phyloP scores from a whole-genome alignment of 2,113 vertebrate genomes.

The Campylomormyrus numenius region DNA sequence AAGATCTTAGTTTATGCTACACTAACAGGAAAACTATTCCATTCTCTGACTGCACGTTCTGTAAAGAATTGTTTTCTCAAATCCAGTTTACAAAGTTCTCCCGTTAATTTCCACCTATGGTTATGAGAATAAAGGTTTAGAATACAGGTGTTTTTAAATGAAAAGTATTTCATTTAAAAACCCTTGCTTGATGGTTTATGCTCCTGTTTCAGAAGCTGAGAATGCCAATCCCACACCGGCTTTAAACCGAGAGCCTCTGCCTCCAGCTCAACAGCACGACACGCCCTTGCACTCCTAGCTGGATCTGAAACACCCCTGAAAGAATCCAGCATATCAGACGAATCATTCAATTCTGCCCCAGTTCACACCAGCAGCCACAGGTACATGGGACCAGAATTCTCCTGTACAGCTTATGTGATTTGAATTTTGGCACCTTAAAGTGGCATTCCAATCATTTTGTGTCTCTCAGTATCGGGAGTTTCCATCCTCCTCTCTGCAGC shows the following conservation, averaged over 20 bases:
- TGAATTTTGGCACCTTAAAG: background rate
- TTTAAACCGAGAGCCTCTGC: background rate
- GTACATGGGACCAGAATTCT: background rate
- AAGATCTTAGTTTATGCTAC: no score
- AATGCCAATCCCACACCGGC: background rate
- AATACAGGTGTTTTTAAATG: background rate
- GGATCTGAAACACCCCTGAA: background rate
- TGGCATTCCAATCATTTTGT: background rate
- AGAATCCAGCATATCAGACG: constrained; percentile 9
- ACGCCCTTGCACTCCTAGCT: constrained; percentile 11
- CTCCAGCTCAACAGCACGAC: constrained; percentile 16
- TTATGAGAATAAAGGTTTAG: no score
- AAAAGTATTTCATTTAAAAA: background rate
- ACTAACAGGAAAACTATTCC: no score
- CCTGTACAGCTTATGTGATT: background rate
- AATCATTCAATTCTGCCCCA: background rate
- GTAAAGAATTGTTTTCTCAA: no score
- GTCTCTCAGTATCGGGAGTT: background rate
- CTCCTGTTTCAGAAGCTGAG: background rate
- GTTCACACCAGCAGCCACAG: background rate
- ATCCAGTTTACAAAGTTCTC: no score
- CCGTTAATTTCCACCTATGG: no score
- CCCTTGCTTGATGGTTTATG: background rate
- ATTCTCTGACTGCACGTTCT: no score
- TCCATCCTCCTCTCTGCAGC: background rate